These are phyloP conservation scores for Oreochromis grahami DNA, from an alignment of 2,797 vertebrate genomes.

Conservation along the genomic window DNA sequence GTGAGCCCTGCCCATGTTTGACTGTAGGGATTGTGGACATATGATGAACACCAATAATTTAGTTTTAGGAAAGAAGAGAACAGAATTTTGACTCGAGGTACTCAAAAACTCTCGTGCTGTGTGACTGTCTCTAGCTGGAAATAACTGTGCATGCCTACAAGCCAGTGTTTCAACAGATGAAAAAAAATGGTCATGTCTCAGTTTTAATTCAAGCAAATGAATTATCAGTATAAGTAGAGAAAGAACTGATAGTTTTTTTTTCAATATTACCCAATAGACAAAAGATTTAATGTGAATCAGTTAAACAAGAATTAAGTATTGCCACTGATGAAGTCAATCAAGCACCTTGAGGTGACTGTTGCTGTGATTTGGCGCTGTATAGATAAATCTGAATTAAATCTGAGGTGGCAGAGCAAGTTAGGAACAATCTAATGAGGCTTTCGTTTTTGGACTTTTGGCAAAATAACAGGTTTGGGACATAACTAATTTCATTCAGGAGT, in stretches of 20 bases:
- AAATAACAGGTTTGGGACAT: background rate
- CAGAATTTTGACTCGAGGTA: background rate
- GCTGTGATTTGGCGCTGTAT: background rate
- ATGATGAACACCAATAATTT: background rate
- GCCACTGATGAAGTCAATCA: background rate
- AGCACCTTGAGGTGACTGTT: background rate
- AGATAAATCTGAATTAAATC: background rate
- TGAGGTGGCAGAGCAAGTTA: background rate
- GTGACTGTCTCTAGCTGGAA: background rate
- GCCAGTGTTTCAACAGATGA: background rate
- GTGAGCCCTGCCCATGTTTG: background rate
- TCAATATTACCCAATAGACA: background rate
- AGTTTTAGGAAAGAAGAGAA: background rate
- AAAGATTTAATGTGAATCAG: background rate
- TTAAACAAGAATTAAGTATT: background rate
- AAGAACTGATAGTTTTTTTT: background rate
- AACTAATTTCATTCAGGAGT: background rate
- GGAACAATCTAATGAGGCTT: background rate
- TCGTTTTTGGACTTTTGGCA: background rate
- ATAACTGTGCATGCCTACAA: background rate
- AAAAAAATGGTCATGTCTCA: background rate
- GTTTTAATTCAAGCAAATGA: background rate
- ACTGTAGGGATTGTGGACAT: background rate
- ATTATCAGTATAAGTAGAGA: background rate
- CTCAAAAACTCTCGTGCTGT: background rate